phyloP scores from a whole-genome alignment of 2,797 vertebrate species.

The Mareca strepera region DNA sequence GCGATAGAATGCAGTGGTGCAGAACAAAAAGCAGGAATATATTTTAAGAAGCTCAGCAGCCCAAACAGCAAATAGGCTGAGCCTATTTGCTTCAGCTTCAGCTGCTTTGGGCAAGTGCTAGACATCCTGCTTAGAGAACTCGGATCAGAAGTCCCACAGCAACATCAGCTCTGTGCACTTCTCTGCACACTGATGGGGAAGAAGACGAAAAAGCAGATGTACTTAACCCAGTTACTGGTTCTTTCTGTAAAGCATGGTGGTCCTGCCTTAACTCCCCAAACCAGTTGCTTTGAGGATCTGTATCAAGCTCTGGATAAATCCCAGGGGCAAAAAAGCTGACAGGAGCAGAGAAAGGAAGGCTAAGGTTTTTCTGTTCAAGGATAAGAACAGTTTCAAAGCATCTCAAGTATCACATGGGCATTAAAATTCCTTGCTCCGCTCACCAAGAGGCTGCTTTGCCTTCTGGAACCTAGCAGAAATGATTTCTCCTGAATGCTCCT shows the following conservation, averaged over 20 bases:
- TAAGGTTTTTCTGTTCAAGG: neutral
- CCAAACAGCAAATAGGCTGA: neutral
- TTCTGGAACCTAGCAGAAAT: neutral
- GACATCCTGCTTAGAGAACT: neutral
- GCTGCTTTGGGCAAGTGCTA: accelerated
- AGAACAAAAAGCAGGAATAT: neutral
- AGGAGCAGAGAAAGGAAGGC: neutral
- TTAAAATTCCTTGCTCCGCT: neutral
- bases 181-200: accelerated
- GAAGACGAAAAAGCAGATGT: neutral
- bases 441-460: neutral
- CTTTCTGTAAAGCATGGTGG: neutral
- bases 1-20: neutral
- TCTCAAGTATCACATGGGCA: neutral
- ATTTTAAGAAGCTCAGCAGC: neutral
- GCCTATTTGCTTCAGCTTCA: neutral
- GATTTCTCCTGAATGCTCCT: neutral
- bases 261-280: neutral
- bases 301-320: neutral
- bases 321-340: neutral
- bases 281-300: neutral
- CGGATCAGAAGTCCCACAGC: accelerated
- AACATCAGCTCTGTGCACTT: too few species aligned
- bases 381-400: neutral
- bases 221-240: neutral